Evolutionary conservation across 2,888 invertebrate species (phyloP), one percentile per base, ranked within the genome.

Genomic region (Oegoconia quadripuncta): DNA sequence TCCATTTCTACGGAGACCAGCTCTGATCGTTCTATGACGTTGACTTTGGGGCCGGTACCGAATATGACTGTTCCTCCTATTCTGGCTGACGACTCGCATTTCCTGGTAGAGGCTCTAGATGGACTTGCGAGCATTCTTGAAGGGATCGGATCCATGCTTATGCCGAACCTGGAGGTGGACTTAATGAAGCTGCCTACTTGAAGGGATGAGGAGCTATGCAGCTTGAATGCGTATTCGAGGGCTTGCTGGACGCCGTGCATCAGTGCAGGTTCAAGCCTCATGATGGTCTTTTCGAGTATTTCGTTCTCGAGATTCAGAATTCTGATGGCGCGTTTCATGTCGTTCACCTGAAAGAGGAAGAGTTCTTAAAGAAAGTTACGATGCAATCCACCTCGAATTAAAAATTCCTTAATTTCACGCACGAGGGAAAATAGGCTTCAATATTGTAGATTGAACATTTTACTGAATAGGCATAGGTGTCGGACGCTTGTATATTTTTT

Each of bases 1-100:
- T 89, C 89, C 59, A 89, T 83, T 55, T 90, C 91, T 1, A 64
- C 64, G 1, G 74, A 65, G 0, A 86, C 83, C 44, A 91, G 61
- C 55, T 89, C 89, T 0, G 88, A 78, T 31, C 88, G 73, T 44
- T 89, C 89, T 1, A 88, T 46, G 1, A 90, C 63, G 39, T 89
- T 89, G 20, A 91, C 81, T 48, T 81, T 86, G 0, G 76, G 73
- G 0, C 79, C 80, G 0, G 64, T 26, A 0, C 79, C 81, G 7
- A 76, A 67, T 5, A 74, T 55, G 0, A 75, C 36, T 0, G 79
- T 81, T 0, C 79, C 78, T 1, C 76, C 74, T 0, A 80, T 46
- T 48, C 58, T 77, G 1, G 72, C 78, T 2, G 76, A 74, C 0
- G 84, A 83, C 1, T 83, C 86, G 0, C 63, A 67, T n/a, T 64